phyloP scores from a whole-genome alignment of 2,888 invertebrate genomes.

The Acanthosoma haemorrhoidale region DNA sequence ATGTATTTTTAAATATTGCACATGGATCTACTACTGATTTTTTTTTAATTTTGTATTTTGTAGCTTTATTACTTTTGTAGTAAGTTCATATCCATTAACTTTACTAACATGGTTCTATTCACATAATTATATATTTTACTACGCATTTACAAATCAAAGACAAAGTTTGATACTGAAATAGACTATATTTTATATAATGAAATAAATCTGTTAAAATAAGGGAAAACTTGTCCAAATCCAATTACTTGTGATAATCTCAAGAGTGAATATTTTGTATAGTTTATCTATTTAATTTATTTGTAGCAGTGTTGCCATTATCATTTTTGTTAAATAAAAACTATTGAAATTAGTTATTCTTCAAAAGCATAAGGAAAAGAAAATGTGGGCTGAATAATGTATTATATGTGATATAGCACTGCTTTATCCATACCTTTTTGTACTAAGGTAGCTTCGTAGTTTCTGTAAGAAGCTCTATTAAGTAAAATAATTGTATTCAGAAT shows the following conservation, averaged over 20 bases:
- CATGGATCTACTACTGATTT: background rate
- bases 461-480: no score
- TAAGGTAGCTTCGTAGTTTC: no score
- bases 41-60: no score
- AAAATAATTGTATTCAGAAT: no score
- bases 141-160: background rate
- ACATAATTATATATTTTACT: constrained; percentile 2
- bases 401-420: no score
- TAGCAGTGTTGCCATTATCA: background rate
- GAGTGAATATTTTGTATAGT: background rate
- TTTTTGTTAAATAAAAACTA: background rate
- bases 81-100: constrained; percentile 6
- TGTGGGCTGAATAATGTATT: no score
- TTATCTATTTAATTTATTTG: background rate
- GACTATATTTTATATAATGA: constrained; percentile 3
- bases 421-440: no score
- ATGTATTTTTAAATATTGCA: background rate
- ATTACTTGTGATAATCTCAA: background rate
- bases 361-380: no score
- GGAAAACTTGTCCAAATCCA: background rate
- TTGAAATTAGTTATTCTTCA: background rate
- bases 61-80: background rate
- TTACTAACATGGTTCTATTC: background rate
- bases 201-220: background rate
- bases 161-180: background rate